Conservation (phyloP, 1,140 invertebrate species). For the Solenopsis invicta region DNA sequence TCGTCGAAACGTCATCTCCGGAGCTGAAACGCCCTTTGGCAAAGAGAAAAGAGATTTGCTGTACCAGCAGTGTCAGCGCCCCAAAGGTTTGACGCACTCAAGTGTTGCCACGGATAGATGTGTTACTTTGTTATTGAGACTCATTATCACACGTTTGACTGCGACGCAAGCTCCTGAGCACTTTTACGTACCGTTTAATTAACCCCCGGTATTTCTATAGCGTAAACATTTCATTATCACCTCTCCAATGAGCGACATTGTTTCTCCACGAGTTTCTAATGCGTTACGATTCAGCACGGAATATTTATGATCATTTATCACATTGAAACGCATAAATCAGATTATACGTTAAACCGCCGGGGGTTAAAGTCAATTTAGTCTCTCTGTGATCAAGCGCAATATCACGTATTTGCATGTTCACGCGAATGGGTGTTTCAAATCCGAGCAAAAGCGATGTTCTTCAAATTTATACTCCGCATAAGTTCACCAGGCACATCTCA, state of each 20-base stretch:
- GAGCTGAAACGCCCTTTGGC: slow-evolving; percentile 52
- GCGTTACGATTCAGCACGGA: neutral
- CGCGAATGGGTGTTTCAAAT: slow-evolving; percentile 69
- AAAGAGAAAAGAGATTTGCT: slow-evolving; percentile 50
- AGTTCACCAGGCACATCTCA: slow-evolving; percentile 37
- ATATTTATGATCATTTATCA: neutral
- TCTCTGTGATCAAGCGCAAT: slow-evolving; percentile 23
- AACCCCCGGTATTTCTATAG: slow-evolving; percentile 48
- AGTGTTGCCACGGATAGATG: slow-evolving; percentile 57
- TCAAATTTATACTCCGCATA: slow-evolving; percentile 29
- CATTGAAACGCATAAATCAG: neutral
- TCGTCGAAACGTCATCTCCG: slow-evolving; percentile 55
- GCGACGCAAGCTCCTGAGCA: slow-evolving; percentile 50
- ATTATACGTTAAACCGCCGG: slow-evolving; percentile 4
- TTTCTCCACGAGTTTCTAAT: slow-evolving; percentile 22
- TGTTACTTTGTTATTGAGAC: slow-evolving; percentile 50
- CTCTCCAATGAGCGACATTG: neutral
- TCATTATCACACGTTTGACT: slow-evolving; percentile 57
- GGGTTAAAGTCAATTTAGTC: slow-evolving; percentile 51
- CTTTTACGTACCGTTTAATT: slow-evolving; percentile 40
- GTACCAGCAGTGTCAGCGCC: slow-evolving; percentile 50
- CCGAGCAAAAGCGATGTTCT: slow-evolving; percentile 46
- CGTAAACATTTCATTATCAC: neutral
- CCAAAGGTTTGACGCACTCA: slow-evolving; percentile 67
- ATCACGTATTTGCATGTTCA: slow-evolving; percentile 64